These are phyloP conservation scores for Spatula versicolor DNA, from an alignment of 2,797 vertebrate species.

Conservation along the genomic window DNA sequence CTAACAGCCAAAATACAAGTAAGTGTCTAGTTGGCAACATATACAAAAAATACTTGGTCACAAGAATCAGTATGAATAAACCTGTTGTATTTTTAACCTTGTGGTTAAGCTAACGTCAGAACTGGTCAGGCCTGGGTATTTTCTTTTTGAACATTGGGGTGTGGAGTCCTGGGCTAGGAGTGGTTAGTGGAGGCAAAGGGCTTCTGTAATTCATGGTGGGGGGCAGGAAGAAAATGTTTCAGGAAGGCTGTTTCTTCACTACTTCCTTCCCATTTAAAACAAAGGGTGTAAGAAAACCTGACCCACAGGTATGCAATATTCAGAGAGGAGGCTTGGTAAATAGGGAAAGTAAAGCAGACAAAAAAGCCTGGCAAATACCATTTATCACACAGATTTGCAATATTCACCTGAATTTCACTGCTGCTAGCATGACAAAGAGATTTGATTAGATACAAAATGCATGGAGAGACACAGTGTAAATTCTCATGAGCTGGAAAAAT, in stretches of 20 bases:
- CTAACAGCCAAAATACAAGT: not conserved
- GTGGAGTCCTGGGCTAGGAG: not conserved
- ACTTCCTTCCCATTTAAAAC: not conserved
- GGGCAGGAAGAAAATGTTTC: not conserved
- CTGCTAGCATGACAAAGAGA: not conserved
- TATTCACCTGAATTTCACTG: slow-evolving; percentile 12
- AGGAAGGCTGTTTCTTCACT: not conserved
- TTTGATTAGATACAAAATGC: slow-evolving; percentile 22
- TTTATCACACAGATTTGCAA: not conserved
- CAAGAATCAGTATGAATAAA: not conserved
- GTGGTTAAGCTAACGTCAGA: not conserved
- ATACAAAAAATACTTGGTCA: not conserved
- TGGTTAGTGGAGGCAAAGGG: not conserved
- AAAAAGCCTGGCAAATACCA: slow-evolving; percentile 15
- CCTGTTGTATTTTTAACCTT: not conserved
- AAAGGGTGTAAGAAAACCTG: not conserved
- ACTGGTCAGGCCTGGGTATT: not conserved
- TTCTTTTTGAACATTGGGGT: not conserved
- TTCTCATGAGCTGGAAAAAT: slow-evolving; percentile 17
- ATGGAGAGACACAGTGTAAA: not conserved
- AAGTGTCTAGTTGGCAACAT: not conserved
- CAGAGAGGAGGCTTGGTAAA: not conserved
- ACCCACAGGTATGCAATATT: not conserved
- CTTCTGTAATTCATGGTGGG: not conserved
- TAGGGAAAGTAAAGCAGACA: not conserved